These are phyloP conservation scores for Emydura subglobosa DNA, from an alignment of 2,113 vertebrate species.

Conservation along the genomic window DNA sequence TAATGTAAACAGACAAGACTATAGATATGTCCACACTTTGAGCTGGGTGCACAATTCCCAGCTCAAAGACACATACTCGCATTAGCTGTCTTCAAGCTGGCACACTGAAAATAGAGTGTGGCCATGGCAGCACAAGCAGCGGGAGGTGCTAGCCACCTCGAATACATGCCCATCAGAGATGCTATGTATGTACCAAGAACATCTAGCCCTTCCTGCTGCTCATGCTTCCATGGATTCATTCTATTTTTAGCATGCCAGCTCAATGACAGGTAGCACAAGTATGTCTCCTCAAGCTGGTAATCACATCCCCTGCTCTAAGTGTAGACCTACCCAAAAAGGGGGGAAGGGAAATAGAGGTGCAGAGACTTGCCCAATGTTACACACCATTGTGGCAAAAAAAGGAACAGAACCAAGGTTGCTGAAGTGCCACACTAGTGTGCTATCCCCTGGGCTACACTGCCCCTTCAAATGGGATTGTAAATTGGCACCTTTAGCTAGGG, in stretches of 20 bases:
- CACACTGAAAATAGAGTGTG: not conserved
- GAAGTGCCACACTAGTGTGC: fast-evolving
- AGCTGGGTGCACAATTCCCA: not conserved
- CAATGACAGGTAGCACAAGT: not conserved
- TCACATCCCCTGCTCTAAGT: not conserved
- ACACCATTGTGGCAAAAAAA: not conserved
- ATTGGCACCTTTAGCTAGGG: not conserved
- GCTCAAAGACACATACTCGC: not conserved
- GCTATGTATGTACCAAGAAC: not conserved
- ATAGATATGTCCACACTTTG: not conserved
- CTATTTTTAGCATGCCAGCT: not conserved
- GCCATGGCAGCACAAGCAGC: not conserved
- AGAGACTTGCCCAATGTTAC: not conserved
- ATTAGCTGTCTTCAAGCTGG: not conserved
- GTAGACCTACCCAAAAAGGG: not conserved
- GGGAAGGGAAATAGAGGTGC: not conserved
- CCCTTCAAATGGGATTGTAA: not conserved
- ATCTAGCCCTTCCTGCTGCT: not conserved
- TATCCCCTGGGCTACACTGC: not conserved
- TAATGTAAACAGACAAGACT: not conserved
- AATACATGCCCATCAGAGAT: not conserved
- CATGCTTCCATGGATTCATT: not conserved
- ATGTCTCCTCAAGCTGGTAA: not conserved
- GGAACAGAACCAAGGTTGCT: not conserved
- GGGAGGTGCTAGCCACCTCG: not conserved